These are phyloP conservation scores for Drosophila fuyamai DNA, from an alignment of 1,140 invertebrate species.

Conservation along the genomic window DNA sequence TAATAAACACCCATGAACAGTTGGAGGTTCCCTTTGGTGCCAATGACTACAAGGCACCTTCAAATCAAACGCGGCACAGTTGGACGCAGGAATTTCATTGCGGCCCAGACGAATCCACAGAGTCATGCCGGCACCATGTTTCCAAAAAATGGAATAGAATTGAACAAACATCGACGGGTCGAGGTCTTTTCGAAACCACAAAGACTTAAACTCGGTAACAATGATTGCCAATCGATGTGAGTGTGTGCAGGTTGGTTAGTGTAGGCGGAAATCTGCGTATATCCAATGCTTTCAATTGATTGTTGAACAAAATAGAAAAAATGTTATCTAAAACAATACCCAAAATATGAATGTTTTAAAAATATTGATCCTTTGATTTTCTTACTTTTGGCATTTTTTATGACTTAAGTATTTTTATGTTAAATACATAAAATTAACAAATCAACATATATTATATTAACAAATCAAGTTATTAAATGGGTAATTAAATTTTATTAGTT, in stretches of 20 bases:
- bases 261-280: conserved; percentile 29
- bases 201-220: conserved; percentile 39
- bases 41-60: conserved; percentile 61
- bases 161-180: conserved; percentile 20
- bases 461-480: too few species aligned
- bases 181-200: conserved; percentile 43
- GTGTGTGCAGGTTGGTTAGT: conserved; percentile 25
- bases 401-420: too few species aligned
- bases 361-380: too few species aligned
- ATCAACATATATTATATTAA: too few species aligned
- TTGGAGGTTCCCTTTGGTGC: conserved; percentile 5
- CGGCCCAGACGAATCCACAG: conserved; percentile 36
- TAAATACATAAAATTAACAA: too few species aligned
- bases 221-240: conserved; percentile 54
- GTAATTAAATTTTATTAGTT: too few species aligned
- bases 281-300: conserved; percentile 67
- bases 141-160: conserved; percentile 35
- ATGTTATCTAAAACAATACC: not conserved
- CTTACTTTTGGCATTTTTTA: too few species aligned
- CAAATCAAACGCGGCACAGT: conserved; percentile 55
- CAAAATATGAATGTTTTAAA: conserved; percentile 6
- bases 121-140: conserved; percentile 29
- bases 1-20: conserved; percentile 56
- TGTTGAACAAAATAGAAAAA: conserved; percentile 37
- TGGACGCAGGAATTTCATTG: conserved; percentile 40